These are phyloP conservation scores for Drosophila siamana DNA, from an alignment of 2,888 invertebrate species.

Conservation along the genomic window DNA sequence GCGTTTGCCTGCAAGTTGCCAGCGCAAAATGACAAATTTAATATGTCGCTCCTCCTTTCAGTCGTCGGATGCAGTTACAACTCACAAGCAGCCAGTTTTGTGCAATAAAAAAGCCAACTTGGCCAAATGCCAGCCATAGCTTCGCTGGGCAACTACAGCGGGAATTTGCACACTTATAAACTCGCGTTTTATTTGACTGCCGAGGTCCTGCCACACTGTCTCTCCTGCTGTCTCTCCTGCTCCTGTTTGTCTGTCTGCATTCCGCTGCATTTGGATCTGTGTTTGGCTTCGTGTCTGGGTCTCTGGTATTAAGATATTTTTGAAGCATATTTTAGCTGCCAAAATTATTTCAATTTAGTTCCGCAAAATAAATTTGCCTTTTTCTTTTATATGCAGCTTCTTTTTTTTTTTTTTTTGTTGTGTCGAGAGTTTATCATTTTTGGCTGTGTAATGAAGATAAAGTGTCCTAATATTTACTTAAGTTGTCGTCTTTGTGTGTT, in stretches of 20 bases:
- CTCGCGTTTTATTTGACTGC: constrained; percentile 43
- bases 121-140: constrained; percentile 67
- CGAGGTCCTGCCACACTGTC: constrained; percentile 24
- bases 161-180: constrained; percentile 40
- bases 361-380: constrained; percentile 78
- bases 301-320: constrained; percentile 68
- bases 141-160: constrained; percentile 3
- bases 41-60: constrained; percentile 68
- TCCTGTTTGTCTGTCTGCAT: constrained; percentile 18
- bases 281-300: constrained; percentile 39
- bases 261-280: constrained; percentile 11
- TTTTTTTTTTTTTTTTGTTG: constrained; percentile 19
- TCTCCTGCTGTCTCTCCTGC: constrained; percentile 12
- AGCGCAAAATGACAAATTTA: constrained; percentile 76
- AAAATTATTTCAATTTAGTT: constrained; percentile 82
- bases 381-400: constrained; percentile 19
- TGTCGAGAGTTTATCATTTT: constrained; percentile 16
- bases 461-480: constrained; percentile 56
- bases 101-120: constrained; percentile 47
- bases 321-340: constrained; percentile 76
- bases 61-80: constrained; percentile 50
- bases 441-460: constrained; percentile 57
- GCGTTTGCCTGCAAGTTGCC: constrained; percentile 41
- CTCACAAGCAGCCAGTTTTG: constrained; percentile 25
- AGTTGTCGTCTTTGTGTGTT: constrained; percentile 19